Evolutionary conservation across 2,113 vertebrate species (phyloP).

Genomic region (Gopherus flavomarginatus): DNA sequence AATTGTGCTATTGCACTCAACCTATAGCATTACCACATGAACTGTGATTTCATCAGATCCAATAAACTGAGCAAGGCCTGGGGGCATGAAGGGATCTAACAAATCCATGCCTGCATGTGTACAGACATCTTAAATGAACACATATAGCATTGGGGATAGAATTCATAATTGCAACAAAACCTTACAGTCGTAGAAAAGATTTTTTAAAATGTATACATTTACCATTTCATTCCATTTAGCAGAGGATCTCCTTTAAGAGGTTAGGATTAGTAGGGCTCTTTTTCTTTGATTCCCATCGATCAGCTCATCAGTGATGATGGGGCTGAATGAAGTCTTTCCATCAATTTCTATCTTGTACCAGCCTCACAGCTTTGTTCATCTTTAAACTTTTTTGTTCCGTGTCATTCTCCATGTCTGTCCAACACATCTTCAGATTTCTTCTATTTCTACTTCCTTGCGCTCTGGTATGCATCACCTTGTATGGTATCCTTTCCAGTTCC

Average conservation of each 20-base stretch:
- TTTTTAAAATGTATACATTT: not conserved
- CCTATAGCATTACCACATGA: not conserved
- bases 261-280: not conserved
- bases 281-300: not conserved
- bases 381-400: no score
- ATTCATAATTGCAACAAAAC: not conserved
- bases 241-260: constrained; percentile 1
- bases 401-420: no score
- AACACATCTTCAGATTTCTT: no score
- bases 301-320: not conserved
- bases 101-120: not conserved
- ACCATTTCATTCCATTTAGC: not conserved
- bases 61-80: not conserved
- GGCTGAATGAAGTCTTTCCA: not conserved
- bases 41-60: not conserved
- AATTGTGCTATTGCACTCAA: not conserved
- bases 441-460: no score
- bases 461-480: no score
- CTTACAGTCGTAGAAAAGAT: constrained; percentile 21
- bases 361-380: no score
- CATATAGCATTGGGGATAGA: not conserved
- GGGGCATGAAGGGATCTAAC: not conserved
- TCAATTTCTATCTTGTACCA: not conserved
- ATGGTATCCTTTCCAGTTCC: no score
- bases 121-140: not conserved